phyloP scores from a whole-genome alignment of 2,888 invertebrate genomes.

The Limenitis arthemis region DNA sequence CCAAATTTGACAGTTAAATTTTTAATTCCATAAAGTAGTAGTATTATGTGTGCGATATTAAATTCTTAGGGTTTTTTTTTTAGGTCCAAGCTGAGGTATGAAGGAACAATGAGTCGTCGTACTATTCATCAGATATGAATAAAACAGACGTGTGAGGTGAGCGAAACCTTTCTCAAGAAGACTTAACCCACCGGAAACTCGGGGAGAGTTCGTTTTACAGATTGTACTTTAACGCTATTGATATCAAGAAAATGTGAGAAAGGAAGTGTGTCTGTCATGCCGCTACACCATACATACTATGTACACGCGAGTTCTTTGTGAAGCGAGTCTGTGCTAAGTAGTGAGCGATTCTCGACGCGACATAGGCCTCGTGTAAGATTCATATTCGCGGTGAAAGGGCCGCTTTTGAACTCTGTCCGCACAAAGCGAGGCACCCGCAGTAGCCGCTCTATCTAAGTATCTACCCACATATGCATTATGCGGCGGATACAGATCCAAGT shows the following conservation, averaged over 20 bases:
- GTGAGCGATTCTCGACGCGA: conserved; percentile 54
- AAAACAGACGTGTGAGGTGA: conserved; percentile 32
- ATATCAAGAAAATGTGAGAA: conserved; percentile 69
- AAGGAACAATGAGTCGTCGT: conserved; percentile 17
- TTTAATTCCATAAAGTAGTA: too few relatives aligned
- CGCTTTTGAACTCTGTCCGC: conserved; percentile 51
- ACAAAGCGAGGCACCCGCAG: conserved; percentile 64
- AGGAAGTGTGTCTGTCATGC: conserved; percentile 65
- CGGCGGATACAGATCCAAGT: conserved; percentile 70
- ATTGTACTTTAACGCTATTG: conserved; percentile 57
- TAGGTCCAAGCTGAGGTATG: conserved; percentile 10
- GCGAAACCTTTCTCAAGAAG: conserved; percentile 44
- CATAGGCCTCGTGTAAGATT: conserved; percentile 49
- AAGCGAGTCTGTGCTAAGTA: conserved; percentile 41
- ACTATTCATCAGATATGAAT: conserved; percentile 29
- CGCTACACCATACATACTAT: conserved; percentile 52
- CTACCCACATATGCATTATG: conserved; percentile 61
- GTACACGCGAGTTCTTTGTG: conserved; percentile 50
- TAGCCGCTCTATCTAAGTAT: conserved; percentile 57
- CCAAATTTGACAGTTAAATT: too few relatives aligned
- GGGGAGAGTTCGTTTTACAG: conserved; percentile 54
- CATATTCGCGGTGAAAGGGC: conserved; percentile 59
- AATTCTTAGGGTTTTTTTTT: conserved; percentile 8
- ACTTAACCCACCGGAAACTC: conserved; percentile 46
- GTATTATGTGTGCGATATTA: too few relatives aligned